phyloP scores from a whole-genome alignment of 2,888 invertebrate species.

The Synanthedon andrenaeformis region DNA sequence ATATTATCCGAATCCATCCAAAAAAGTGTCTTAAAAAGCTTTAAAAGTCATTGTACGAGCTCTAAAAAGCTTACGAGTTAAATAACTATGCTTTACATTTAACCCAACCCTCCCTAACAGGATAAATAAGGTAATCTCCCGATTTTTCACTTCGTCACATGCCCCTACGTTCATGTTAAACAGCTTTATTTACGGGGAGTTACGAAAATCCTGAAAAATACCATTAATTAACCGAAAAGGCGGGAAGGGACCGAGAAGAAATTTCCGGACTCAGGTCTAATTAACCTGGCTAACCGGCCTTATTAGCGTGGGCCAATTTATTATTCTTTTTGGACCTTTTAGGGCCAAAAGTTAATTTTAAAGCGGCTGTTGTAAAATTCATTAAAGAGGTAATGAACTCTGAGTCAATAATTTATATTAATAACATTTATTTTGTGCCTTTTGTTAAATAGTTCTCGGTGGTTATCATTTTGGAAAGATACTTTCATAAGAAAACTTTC shows the following conservation, averaged over 20 bases:
- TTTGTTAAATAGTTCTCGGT: no score
- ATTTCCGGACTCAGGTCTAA: constrained; percentile 21
- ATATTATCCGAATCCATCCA: no score
- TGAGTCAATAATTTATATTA: neutral
- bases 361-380: no score
- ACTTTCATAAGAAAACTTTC: no score
- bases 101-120: no score
- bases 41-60: no score
- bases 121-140: neutral
- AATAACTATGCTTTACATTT: no score
- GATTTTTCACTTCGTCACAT: neutral
- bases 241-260: constrained; percentile 15
- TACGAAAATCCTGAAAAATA: constrained; percentile 17
- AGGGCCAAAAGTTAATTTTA: no score
- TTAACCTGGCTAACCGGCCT: constrained; percentile 23
- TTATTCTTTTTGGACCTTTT: constrained; percentile 15
- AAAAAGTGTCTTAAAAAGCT: no score
- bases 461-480: no score
- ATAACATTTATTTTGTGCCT: neutral
- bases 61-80: no score
- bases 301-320: constrained; percentile 27
- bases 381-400: neutral
- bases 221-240: constrained; percentile 23
- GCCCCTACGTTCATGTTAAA: neutral
- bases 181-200: neutral